Evolutionary conservation across 2,113 vertebrate genomes (phyloP).

Genomic region (Mustela nigripes): DNA sequence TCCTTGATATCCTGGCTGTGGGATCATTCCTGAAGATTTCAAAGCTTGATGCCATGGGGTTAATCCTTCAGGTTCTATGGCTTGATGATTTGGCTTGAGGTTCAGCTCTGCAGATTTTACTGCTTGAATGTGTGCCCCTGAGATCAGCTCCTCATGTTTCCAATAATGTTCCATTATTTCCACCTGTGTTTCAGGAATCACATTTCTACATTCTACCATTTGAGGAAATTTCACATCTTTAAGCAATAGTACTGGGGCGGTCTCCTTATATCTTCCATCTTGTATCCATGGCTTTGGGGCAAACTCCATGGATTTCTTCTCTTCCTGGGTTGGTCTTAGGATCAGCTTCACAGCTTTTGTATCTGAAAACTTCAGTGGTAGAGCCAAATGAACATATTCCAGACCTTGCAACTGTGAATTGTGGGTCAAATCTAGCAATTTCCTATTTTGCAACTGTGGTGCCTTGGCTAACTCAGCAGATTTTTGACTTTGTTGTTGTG

Average conservation of each 20-base stretch:
- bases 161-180: neutral
- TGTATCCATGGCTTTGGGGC: constrained; percentile 21
- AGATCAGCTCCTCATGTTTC: neutral
- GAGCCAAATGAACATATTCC: neutral
- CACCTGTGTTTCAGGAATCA: constrained; percentile 30
- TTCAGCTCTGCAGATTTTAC: constrained; percentile 40
- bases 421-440: neutral
- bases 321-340: neutral
- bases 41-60: neutral
- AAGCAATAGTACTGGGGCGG: neutral
- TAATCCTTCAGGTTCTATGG: neutral
- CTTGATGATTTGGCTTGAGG: neutral
- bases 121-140: constrained; percentile 20
- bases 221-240: constrained; percentile 54
- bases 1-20: neutral
- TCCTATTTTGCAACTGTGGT: constrained; percentile 44
- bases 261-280: constrained; percentile 33
- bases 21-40: constrained; percentile 32
- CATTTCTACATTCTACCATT: neutral
- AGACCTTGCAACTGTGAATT: constrained; percentile 55
- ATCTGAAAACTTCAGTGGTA: constrained; percentile 35
- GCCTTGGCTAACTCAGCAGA: neutral
- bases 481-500: constrained; percentile 51
- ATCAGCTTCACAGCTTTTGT: constrained; percentile 40
- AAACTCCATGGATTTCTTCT: constrained; percentile 38